Evolutionary conservation across 2,888 invertebrate genomes (phyloP).

Genomic region (Coelogynopora nodosa): DNA sequence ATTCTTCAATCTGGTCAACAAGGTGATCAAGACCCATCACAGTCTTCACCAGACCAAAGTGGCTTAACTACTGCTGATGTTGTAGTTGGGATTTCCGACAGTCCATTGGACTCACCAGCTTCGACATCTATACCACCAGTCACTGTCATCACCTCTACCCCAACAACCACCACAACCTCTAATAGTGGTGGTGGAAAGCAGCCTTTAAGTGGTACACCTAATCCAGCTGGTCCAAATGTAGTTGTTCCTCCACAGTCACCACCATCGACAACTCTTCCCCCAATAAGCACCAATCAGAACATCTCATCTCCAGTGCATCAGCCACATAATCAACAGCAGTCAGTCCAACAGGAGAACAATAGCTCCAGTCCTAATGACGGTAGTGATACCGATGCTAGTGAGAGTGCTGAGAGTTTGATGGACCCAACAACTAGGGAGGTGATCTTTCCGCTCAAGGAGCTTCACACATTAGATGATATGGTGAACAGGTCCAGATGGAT

Average conservation of each 20-base stretch:
- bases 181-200: too few species aligned
- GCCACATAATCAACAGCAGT: neutral
- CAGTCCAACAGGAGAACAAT: neutral
- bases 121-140: too few species aligned
- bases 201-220: too few species aligned
- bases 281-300: neutral
- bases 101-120: too few species aligned
- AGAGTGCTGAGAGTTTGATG: neutral
- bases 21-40: too few species aligned
- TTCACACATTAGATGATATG: slow-evolving; percentile 86
- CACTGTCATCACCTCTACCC: too few species aligned
- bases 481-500: slow-evolving; percentile 93
- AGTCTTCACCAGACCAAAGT: too few species aligned
- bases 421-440: slow-evolving; percentile 53
- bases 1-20: too few species aligned
- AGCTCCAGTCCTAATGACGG: neutral
- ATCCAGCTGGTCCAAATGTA: too few species aligned
- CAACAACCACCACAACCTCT: too few species aligned
- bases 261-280: neutral
- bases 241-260: neutral
- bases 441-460: slow-evolving; percentile 79
- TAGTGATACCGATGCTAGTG: neutral
- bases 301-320: neutral
- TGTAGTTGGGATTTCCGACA: too few species aligned
- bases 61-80: too few species aligned